Evolutionary conservation across 2,888 invertebrate species (phyloP).

Genomic region (Esperia sulphurella): DNA sequence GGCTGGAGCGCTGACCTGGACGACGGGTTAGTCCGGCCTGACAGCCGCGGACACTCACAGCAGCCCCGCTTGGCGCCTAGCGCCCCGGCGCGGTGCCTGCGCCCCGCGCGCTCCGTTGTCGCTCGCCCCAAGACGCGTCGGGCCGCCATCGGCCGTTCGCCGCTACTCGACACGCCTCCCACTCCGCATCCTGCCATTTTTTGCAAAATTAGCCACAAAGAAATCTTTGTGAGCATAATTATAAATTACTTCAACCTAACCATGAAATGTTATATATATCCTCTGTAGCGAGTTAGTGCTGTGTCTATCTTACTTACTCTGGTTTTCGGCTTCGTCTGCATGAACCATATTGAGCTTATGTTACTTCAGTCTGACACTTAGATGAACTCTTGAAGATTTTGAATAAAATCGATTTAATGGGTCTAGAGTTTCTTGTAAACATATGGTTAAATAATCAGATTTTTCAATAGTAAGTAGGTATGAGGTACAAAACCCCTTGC

Average conservation of each 20-base stretch:
- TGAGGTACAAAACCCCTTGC: neutral
- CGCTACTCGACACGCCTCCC: constrained; percentile 62
- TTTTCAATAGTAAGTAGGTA: no score
- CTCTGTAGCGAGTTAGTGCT: neutral
- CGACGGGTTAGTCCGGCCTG: constrained; percentile 78
- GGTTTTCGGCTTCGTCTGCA: no score
- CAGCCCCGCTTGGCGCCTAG: constrained; percentile 33
- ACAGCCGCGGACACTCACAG: constrained; percentile 71
- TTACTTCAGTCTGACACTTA: no score
- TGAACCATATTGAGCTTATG: no score
- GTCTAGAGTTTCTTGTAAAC: no score
- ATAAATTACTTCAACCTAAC: constrained; percentile 18
- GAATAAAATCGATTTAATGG: no score
- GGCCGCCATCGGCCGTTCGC: constrained; percentile 30
- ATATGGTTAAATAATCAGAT: no score
- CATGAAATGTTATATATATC: neutral
- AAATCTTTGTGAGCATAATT: constrained; percentile 52
- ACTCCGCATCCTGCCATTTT: constrained; percentile 68
- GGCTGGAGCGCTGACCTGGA: constrained; percentile 79
- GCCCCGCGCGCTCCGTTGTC: constrained; percentile 17
- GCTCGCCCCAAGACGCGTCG: constrained; percentile 22
- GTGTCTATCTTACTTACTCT: neutral
- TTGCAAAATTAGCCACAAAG: constrained; percentile 63
- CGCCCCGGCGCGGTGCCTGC: constrained; percentile 17
- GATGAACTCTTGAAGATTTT: no score